phyloP scores from a whole-genome alignment of 2,888 invertebrate genomes.

The Oscheius sp. region DNA sequence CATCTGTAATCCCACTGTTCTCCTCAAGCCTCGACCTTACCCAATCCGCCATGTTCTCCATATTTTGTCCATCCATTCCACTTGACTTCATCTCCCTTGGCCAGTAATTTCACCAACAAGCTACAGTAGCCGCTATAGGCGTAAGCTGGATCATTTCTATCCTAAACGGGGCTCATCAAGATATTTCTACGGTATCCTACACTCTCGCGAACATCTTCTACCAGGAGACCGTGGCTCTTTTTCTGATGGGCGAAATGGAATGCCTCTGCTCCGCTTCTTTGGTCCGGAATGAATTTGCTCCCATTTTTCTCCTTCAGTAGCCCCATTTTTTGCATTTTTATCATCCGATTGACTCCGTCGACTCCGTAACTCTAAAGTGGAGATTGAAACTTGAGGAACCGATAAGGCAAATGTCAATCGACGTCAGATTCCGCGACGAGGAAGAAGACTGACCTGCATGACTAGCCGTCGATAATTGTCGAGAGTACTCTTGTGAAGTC shows the following conservation, averaged over 20 bases:
- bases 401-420: too few species aligned
- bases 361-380: constrained; percentile 67
- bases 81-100: constrained; percentile 73
- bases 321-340: constrained; percentile 70
- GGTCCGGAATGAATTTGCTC: constrained; percentile 8
- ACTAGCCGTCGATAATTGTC: constrained; percentile 77
- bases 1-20: constrained; percentile 40
- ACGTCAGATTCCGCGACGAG: too few species aligned
- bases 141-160: constrained; percentile 88
- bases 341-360: constrained; percentile 57
- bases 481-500: constrained; percentile 88
- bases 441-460: constrained; percentile 43
- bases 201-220: constrained; percentile 42
- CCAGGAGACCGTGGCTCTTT: constrained; percentile 51
- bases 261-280: constrained; percentile 51
- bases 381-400: background rate
- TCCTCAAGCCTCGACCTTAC: too few species aligned
- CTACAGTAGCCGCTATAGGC: constrained; percentile 93
- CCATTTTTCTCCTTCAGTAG: constrained; percentile 62
- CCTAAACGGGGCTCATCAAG: constrained; percentile 70
- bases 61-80: constrained; percentile 57
- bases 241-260: constrained; percentile 49
- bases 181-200: constrained; percentile 23
- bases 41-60: constrained; percentile 35
- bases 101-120: constrained; percentile 84